These are phyloP conservation scores for Pseudomugil tenellus DNA, from an alignment of 2,797 vertebrate genomes.

Conservation along the genomic window DNA sequence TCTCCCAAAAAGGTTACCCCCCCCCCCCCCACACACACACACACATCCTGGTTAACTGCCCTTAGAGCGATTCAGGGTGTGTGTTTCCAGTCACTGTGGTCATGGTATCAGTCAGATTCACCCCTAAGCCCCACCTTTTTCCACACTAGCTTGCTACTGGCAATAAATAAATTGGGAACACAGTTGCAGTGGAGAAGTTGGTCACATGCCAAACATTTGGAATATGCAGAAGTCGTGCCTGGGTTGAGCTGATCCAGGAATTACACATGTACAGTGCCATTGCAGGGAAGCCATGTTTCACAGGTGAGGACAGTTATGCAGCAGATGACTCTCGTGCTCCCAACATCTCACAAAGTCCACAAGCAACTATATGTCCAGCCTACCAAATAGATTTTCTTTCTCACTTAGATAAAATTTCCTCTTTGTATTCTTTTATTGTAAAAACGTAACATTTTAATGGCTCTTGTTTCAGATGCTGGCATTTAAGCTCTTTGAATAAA, in stretches of 20 bases:
- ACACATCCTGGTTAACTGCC: constrained; percentile 24
- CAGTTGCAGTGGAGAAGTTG: constrained; percentile 29
- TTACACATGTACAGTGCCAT: constrained; percentile 28
- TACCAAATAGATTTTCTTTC: neutral
- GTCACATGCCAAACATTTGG: constrained; percentile 60
- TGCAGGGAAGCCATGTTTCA: constrained; percentile 29
- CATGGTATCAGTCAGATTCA: constrained; percentile 31
- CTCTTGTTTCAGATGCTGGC: neutral
- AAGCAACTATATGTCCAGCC: constrained; percentile 7
- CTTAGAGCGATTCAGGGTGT: constrained; percentile 32
- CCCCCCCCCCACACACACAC: too few species aligned
- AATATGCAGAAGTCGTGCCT: constrained; percentile 51
- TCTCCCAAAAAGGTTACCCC: constrained; percentile 40
- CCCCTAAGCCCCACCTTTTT: constrained; percentile 41
- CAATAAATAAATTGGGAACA: constrained; percentile 44
- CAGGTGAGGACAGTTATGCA: constrained; percentile 43
- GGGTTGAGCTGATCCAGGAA: constrained; percentile 34
- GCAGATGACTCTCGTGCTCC: constrained; percentile 56
- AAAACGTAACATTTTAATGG: neutral
- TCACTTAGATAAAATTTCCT: neutral
- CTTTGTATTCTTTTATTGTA: neutral
- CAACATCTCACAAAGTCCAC: constrained; percentile 24
- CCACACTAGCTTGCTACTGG: constrained; percentile 25
- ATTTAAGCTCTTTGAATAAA: too few species aligned
- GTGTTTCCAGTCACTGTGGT: constrained; percentile 48